Conservation (phyloP, 2,797 vertebrate species). For the Clarias fuscus region DNA sequence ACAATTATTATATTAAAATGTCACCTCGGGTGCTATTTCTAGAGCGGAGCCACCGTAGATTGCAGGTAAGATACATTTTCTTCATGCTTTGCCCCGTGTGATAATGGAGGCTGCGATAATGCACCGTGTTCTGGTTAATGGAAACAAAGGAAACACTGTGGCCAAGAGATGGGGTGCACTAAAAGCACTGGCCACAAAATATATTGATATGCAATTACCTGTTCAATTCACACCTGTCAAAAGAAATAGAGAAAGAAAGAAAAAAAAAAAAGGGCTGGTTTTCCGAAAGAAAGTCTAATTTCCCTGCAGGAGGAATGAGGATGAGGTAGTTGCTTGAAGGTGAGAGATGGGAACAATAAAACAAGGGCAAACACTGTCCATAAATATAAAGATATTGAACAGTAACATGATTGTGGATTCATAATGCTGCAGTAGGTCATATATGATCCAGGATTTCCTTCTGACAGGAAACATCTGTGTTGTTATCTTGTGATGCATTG, state of each 20-base stretch:
- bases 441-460: too few relatives aligned
- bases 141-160: conserved; percentile 52
- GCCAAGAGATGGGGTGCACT: conserved; percentile 42
- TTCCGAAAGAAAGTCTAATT: conserved; percentile 51
- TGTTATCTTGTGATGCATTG: background rate
- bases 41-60: background rate
- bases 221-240: conserved; percentile 55
- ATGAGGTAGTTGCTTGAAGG: conserved; percentile 29
- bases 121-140: conserved; percentile 53
- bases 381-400: conserved; percentile 44
- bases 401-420: conserved; percentile 23
- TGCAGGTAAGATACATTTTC: background rate
- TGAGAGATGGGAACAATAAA: conserved; percentile 28
- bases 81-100: conserved; percentile 42
- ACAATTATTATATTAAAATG: conserved; percentile 37
- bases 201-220: conserved; percentile 47
- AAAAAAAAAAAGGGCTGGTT: background rate
- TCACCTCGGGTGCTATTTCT: conserved; percentile 28
- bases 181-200: conserved; percentile 38
- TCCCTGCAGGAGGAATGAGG: conserved; percentile 55
- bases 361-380: conserved; percentile 29
- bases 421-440: background rate
- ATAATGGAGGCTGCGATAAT: conserved; percentile 54
- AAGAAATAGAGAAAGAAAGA: background rate
- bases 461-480: conserved; percentile 8